These are phyloP conservation scores for Bombus confusus DNA, from an alignment of 1,140 invertebrate genomes.

Conservation along the genomic window DNA sequence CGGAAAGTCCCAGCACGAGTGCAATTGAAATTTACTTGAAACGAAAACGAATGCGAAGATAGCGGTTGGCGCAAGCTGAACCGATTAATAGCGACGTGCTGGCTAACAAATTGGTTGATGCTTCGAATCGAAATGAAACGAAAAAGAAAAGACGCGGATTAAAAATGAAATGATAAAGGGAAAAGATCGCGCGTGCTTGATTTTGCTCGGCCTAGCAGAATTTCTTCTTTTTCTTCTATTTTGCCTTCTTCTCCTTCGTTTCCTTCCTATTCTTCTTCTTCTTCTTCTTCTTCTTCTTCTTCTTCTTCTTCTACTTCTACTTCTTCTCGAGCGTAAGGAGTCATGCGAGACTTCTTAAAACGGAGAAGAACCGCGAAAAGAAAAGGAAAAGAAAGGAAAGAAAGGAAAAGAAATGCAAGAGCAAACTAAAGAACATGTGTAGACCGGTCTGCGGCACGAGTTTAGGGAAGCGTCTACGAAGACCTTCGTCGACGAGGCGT, in stretches of 20 bases:
- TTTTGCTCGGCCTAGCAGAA: constrained; percentile 53
- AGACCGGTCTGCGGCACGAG: constrained; percentile 22
- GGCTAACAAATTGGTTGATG: background rate
- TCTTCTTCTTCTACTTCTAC: background rate
- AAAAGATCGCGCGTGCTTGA: constrained; percentile 32
- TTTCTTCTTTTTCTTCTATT: constrained; percentile 3
- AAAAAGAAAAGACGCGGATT: background rate
- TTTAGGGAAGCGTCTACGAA: constrained; percentile 13
- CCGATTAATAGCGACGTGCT: too few relatives aligned
- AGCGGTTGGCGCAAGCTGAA: constrained; percentile 13
- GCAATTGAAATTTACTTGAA: background rate
- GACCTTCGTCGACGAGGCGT: constrained; percentile 18
- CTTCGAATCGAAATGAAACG: background rate
- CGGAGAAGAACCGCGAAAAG: background rate
- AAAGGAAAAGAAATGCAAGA: background rate
- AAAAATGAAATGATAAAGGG: background rate
- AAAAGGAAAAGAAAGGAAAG: background rate
- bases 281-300: background rate
- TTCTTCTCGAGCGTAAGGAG: background rate
- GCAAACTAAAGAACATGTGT: background rate
- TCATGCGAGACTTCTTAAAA: background rate
- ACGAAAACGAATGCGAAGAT: background rate
- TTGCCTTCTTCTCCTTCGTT: background rate
- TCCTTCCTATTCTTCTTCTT: background rate
- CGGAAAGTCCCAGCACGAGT: too few relatives aligned